Percentiles rank a stretch among this genome's conserved stretches.
phyloP scores from a whole-genome alignment of 2,888 invertebrate species.

The Cyrtodaria siliqua region DNA sequence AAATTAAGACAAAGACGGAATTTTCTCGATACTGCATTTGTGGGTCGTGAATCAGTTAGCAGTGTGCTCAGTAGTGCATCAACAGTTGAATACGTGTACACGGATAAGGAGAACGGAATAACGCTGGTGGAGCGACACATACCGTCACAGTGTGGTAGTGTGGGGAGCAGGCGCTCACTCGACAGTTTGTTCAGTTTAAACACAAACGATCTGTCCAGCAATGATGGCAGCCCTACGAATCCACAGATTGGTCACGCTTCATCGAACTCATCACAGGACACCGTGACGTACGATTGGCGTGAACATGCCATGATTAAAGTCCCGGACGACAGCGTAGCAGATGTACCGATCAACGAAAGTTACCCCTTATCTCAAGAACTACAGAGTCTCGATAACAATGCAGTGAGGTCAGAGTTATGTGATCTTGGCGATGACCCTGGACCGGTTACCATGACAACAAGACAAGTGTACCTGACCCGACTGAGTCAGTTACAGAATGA shows the following conservation, averaged over 20 bases:
- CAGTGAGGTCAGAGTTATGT: conserved; percentile 71
- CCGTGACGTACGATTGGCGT: conserved; percentile 76
- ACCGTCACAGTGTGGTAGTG: conserved; percentile 75
- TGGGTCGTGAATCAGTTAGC: conserved; percentile 56
- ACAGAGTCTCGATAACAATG: conserved; percentile 38
- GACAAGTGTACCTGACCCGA: conserved; percentile 92
- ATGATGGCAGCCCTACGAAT: not conserved
- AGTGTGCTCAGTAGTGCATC: conserved; percentile 71
- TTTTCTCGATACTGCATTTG: conserved; percentile 48
- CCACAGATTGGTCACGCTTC: not conserved
- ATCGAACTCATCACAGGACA: conserved; percentile 59
- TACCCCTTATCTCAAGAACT: conserved; percentile 8
- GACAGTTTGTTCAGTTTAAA: conserved; percentile 67
- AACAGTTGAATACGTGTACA: conserved; percentile 75
- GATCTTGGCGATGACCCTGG: conserved; percentile 91
- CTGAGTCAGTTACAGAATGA: conserved; percentile 87
- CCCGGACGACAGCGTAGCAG: conserved; percentile 30
- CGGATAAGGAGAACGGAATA: conserved; percentile 76
- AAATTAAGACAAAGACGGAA: conserved; percentile 11
- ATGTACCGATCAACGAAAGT: not conserved
- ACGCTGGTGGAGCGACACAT: conserved; percentile 75
- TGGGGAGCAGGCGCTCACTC: conserved; percentile 69
- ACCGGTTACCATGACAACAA: conserved; percentile 92
- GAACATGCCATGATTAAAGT: conserved; percentile 47
- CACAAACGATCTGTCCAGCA: not conserved